A percentile compares a stretch with the other conserved stretches of the same genome.
These are phyloP conservation scores for Anoncus sp. DNA, from an alignment of 2,888 invertebrate genomes.

Conservation along the genomic window DNA sequence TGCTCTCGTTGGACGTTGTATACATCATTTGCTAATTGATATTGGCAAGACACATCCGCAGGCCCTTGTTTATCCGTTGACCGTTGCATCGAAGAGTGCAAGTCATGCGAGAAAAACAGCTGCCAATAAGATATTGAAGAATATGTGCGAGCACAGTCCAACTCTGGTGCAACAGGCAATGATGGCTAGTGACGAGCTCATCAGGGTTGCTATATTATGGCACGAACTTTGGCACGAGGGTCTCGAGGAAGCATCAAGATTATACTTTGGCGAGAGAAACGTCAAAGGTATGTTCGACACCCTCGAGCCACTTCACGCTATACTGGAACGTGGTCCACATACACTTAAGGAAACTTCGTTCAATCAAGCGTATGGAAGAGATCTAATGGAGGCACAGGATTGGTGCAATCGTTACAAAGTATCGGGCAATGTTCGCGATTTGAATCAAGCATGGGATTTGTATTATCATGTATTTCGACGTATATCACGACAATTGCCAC, in stretches of 20 bases:
- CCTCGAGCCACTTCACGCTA: slow-evolving; percentile 96
- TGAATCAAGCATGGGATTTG: slow-evolving; percentile 99
- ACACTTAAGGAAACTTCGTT: slow-evolving; percentile 99
- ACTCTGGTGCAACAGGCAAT: slow-evolving; percentile 97
- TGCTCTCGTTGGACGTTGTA: slow-evolving; percentile 93
- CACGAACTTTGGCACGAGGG: slow-evolving; percentile 99
- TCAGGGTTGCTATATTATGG: slow-evolving; percentile 99
- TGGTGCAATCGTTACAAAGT: slow-evolving; percentile 96
- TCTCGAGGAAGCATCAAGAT: slow-evolving; percentile 94
- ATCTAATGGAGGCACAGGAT: slow-evolving; percentile 96
- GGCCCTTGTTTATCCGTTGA: slow-evolving; percentile 98
- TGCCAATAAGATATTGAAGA: slow-evolving; percentile 97
- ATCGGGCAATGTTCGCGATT: slow-evolving; percentile 93
- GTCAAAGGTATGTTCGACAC: slow-evolving; percentile 98
- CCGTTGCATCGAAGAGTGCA: slow-evolving; percentile 98
- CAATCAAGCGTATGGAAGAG: slow-evolving; percentile 97
- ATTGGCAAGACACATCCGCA: slow-evolving; percentile 99
- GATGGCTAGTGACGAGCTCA: slow-evolving; percentile 98
- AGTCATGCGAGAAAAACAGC: slow-evolving; percentile 93
- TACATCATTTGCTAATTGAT: slow-evolving; percentile 97
- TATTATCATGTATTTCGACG: slow-evolving; percentile 99
- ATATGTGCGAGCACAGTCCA: slow-evolving; percentile 97
- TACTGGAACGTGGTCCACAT: slow-evolving; percentile 97
- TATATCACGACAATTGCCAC: slow-evolving; percentile 97
- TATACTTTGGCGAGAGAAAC: slow-evolving; percentile 98